Evolutionary conservation across 2,888 invertebrate genomes (phyloP), one percentile per base, ranked within the genome.

Genomic region (Orthonevra nobilis): DNA sequence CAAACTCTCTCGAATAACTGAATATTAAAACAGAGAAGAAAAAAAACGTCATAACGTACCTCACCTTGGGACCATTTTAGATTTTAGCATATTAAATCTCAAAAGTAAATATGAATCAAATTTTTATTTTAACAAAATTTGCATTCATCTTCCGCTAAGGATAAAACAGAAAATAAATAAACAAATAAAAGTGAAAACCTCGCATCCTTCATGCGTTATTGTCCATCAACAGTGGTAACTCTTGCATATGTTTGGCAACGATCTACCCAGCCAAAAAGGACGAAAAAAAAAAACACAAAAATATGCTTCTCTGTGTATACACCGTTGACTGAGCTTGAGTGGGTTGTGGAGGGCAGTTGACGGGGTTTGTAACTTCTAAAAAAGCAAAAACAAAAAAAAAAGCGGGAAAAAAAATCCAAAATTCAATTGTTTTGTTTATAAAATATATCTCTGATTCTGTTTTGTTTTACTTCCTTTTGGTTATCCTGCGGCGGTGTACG

Each of bases 61-160:
- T n/a, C n/a, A n/a, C n/a, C n/a, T n/a, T 23, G 23, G 36, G 56
- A 63, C 50, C 69, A 56, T 61, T 75, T 63, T 63, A 69, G 48
- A 56, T 61, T 75, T 63, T 63, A 69, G 48, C 75, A 75, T 64
- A 66, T 66, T 72, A 72, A 77, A 77, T 66, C 72, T 64, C 56
- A 46, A 70, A 70, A 64, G 77, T 77, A 72, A 77, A 72, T 66
- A 60, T 64, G 44, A 54, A 72, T 72, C 26, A 12, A 40, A 52
- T 66, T 60, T 77, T 56, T 56, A n/a, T 34, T 23, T 34, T 60
- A 54, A 72, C 64, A 46, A 64, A 58, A 72, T 64, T 54, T 69
- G 69, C 61, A 69, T 69, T 61, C 75, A 63, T 75, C 69, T 75
- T 61, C 42, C 34, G 50, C 46, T 42, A n/a, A n/a, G n/a, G n/a